Conservation (phyloP, 1,140 invertebrate species). For the Triops longicaudatus region DNA sequence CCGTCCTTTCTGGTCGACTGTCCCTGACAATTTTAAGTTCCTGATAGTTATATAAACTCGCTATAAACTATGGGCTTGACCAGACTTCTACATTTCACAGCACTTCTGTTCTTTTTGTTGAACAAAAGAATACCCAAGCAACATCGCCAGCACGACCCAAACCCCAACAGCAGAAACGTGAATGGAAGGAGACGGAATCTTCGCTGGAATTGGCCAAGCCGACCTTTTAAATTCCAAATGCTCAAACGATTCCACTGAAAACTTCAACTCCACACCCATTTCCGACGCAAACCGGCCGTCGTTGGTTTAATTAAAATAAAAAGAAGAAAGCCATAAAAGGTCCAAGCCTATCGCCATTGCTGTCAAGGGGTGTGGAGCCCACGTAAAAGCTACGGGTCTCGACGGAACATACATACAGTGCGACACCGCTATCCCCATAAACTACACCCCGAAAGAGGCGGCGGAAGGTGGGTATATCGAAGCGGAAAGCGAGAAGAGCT, state of each 20-base stretch:
- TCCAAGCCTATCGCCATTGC: not conserved
- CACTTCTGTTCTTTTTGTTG: not conserved
- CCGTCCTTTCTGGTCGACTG: not conserved
- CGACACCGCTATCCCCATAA: not conserved
- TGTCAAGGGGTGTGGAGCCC: not conserved
- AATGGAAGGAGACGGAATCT: not conserved
- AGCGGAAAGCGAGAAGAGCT: no score
- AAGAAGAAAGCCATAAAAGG: not conserved
- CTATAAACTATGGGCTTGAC: conserved; percentile 10
- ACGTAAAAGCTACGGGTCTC: not conserved
- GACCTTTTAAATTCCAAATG: not conserved
- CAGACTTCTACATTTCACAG: not conserved
- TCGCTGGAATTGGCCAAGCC: not conserved
- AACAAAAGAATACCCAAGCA: no score
- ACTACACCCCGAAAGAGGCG: not conserved
- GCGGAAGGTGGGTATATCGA: not conserved
- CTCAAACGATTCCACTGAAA: not conserved
- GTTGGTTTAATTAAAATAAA: conserved; percentile 9
- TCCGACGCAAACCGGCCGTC: not conserved
- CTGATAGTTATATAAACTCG: not conserved
- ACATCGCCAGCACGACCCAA: no score
- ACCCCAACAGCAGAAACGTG: not conserved
- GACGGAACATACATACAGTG: not conserved
- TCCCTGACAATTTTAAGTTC: not conserved
- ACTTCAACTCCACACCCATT: not conserved